phyloP scores from a whole-genome alignment of 2,888 invertebrate species.

The Hermodice carunculata region DNA sequence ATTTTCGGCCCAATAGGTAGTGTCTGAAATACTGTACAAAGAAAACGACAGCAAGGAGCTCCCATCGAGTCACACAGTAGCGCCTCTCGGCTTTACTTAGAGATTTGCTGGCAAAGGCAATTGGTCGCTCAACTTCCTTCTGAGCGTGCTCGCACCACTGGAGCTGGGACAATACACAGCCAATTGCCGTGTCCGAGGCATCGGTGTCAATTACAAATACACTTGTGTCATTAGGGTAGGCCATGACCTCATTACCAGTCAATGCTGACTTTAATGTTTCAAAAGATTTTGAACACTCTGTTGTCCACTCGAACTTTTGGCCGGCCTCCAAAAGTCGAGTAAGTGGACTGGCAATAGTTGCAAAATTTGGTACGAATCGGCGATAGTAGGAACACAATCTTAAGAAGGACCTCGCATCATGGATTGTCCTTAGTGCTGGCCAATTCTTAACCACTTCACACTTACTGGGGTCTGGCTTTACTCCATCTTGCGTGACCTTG shows the following conservation, averaged over 20 bases:
- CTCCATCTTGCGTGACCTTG: neutral
- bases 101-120: constrained; percentile 35
- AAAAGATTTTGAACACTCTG: constrained; percentile 32
- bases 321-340: constrained; percentile 22
- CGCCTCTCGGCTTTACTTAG: constrained; percentile 22
- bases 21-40: constrained; percentile 42
- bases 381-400: constrained; percentile 5
- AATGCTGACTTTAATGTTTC: constrained; percentile 23
- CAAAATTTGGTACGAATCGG: constrained; percentile 29
- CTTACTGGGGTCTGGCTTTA: neutral
- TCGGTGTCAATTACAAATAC: constrained; percentile 34
- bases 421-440: neutral
- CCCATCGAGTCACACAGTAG: constrained; percentile 33
- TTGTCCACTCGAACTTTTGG: constrained; percentile 29
- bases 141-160: too few species aligned
- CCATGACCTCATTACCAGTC: constrained; percentile 25
- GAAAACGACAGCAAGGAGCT: constrained; percentile 30
- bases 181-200: constrained; percentile 25
- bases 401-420: neutral
- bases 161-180: constrained; percentile 32
- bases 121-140: constrained; percentile 23
- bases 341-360: constrained; percentile 19
- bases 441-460: neutral
- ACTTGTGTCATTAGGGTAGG: constrained; percentile 24
- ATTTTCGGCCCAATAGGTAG: constrained; percentile 40